A percentile compares a stretch with the other conserved stretches of the same genome.
These are phyloP conservation scores for Octonoba sinensis DNA, from an alignment of 2,888 invertebrate species.

Conservation along the genomic window DNA sequence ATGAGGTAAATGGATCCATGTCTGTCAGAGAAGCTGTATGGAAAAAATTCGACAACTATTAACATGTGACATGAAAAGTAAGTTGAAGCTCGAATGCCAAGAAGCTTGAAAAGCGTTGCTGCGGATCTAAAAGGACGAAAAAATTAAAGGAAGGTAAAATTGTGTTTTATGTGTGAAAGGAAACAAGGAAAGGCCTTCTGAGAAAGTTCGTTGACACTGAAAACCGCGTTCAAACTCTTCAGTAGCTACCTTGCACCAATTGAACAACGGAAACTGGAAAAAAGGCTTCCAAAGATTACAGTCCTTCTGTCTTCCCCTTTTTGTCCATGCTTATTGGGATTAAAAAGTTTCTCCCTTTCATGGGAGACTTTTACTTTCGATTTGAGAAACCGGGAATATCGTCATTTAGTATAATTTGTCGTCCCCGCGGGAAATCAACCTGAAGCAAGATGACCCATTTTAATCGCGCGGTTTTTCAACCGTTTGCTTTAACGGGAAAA, in stretches of 20 bases:
- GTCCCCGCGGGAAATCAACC: constrained; percentile 49
- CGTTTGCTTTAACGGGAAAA: constrained; percentile 12
- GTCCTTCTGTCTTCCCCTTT: constrained; percentile 17
- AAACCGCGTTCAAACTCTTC: constrained; percentile 24
- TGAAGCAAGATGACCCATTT: constrained; percentile 60
- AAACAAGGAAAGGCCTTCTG: constrained; percentile 1
- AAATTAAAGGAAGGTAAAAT: not conserved
- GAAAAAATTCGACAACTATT: too few relatives aligned
- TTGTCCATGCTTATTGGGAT: constrained; percentile 29
- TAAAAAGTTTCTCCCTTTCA: constrained; percentile 41
- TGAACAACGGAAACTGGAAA: constrained; percentile 38
- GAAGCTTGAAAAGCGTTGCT: too few relatives aligned
- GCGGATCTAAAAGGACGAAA: too few relatives aligned
- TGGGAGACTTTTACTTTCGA: constrained; percentile 47
- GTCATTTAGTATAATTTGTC: constrained; percentile 39
- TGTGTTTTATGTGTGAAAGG: constrained; percentile 9
- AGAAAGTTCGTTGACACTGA: constrained; percentile 55
- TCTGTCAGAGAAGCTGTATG: too few relatives aligned
- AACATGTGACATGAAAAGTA: too few relatives aligned
- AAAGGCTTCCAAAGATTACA: constrained; percentile 13
- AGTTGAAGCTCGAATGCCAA: too few relatives aligned
- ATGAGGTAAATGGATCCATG: too few relatives aligned
- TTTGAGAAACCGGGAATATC: constrained; percentile 29
- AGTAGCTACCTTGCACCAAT: constrained; percentile 40
- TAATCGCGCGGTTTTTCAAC: constrained; percentile 31